phyloP scores from a whole-genome alignment of 2,888 invertebrate species.

The Megastigmus dorsalis region DNA sequence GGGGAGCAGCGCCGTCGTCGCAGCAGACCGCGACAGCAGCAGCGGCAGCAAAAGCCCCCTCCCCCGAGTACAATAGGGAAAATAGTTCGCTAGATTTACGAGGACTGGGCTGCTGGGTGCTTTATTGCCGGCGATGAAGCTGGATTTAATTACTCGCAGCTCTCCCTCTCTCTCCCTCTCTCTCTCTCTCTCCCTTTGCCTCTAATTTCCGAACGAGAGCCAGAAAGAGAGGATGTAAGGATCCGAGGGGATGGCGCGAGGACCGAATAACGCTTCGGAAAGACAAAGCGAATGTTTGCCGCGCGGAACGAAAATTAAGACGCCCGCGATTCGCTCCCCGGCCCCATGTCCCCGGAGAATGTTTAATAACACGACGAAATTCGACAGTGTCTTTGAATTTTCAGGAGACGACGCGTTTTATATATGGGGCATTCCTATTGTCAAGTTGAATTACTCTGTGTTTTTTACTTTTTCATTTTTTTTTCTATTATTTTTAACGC shows the following conservation, averaged over 20 bases:
- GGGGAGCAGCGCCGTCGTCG: not conserved
- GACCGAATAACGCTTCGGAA: constrained; percentile 21
- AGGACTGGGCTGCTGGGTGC: constrained; percentile 42
- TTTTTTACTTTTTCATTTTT: too few relatives aligned
- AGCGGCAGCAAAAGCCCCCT: too few relatives aligned
- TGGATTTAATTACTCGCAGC: constrained; percentile 58
- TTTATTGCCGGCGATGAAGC: constrained; percentile 55
- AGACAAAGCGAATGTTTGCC: not conserved
- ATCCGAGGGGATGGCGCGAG: constrained; percentile 26
- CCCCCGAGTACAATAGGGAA: constrained; percentile 39
- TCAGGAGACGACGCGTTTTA: not conserved
- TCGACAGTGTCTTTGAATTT: constrained; percentile 3
- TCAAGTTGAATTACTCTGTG: too few relatives aligned
- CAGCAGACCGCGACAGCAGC: not conserved
- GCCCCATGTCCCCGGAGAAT: constrained; percentile 21
- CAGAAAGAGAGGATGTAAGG: too few relatives aligned
- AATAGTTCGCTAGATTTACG: constrained; percentile 58
- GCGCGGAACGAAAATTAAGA: constrained; percentile 37
- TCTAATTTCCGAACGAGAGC: too few relatives aligned
- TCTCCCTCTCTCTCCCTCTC: too few relatives aligned
- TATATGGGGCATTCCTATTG: too few relatives aligned
- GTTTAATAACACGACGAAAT: constrained; percentile 43
- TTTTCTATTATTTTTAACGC: too few relatives aligned
- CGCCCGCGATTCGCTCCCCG: not conserved
- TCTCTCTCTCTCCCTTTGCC: too few relatives aligned